Evolutionary conservation across 2,113 vertebrate species (phyloP), one percentile per base, ranked within the genome.

Genomic region (Halcyon senegalensis): DNA sequence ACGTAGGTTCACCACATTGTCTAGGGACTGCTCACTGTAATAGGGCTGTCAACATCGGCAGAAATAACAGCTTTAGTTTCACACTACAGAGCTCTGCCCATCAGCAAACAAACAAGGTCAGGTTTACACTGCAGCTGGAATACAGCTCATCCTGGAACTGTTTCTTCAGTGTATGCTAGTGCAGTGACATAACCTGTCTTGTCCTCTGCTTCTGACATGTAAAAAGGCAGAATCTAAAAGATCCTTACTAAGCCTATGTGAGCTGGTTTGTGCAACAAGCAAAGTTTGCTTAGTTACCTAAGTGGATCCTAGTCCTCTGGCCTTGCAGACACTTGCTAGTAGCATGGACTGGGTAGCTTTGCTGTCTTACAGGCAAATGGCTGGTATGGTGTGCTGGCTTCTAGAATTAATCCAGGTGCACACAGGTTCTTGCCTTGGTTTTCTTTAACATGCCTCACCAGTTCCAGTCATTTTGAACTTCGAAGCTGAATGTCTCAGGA

Each of bases 391-490:
- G 13, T 75, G 19, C 50, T 78, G 73, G 15, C 53, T 69, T 68
- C 60, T 81, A 59, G 70, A 77, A 53, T 77, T 77, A 78, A 88
- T 33, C 12, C 25, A 67, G 28, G 8, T 46, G 24, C 27, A 24
- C 3, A 2, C 11, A 37, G 66, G 9, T 64, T 79, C 21, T 31
- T 85, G 19, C 51, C 13, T 84, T 8, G 3, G 5, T 96, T 78
- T 97, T 98, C 97, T 97, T 99, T 99, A 98, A 98, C 97, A 17
- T 70, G 73, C 20, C 58, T 95, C 96, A 99, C 99, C 99, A 20
- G 99, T 99, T 90, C 99, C 99, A 14, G 98, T 98, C 30, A 98
- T 99, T 95, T 96, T 99, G 96, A 99, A 98, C 95, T 99, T 99
- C 13, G 99, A 99, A 81, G 97, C 98, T 3, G 99, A 99, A 88